These are phyloP conservation scores for Anguilla marmorata DNA, from an alignment of 2,797 vertebrate genomes.

Conservation along the genomic window DNA sequence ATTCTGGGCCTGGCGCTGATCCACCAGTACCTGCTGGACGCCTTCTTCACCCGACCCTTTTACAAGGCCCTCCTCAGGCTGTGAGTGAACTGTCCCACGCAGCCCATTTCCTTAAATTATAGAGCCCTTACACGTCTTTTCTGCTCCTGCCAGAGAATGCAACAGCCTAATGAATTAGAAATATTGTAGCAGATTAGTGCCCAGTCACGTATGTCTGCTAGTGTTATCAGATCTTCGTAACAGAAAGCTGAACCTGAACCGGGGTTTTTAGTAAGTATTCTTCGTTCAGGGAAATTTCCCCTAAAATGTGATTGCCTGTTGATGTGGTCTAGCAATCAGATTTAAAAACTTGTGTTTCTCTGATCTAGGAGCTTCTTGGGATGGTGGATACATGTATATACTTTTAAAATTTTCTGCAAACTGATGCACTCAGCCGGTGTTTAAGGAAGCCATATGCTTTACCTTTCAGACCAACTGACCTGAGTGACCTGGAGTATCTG, in stretches of 20 bases:
- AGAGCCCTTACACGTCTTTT: neutral
- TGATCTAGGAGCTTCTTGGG: neutral
- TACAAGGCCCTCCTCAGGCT: slow-evolving; percentile 93
- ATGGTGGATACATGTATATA: neutral
- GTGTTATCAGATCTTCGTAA: neutral
- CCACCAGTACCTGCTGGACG: slow-evolving; percentile 95
- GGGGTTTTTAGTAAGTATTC: neutral
- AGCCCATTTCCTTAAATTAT: neutral
- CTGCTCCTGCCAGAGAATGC: neutral
- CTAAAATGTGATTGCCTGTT: neutral
- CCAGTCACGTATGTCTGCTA: neutral
- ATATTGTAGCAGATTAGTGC: neutral
- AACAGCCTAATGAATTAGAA: neutral
- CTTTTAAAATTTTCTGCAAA: neutral
- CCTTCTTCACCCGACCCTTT: slow-evolving; percentile 84
- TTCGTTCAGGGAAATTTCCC: neutral
- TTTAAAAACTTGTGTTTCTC: neutral
- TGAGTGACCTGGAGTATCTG: slow-evolving; percentile 94
- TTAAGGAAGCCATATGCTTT: slow-evolving; percentile 1
- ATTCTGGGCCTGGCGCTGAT: slow-evolving; percentile 95
- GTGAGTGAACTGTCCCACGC: slow-evolving; percentile 71
- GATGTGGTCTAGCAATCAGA: neutral
- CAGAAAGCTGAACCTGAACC: neutral
- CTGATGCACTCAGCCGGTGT: neutral
- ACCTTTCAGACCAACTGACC: slow-evolving; percentile 82